These are phyloP conservation scores for Xanthostigma xanthostigma DNA, from an alignment of 2,888 invertebrate species.

Conservation along the genomic window DNA sequence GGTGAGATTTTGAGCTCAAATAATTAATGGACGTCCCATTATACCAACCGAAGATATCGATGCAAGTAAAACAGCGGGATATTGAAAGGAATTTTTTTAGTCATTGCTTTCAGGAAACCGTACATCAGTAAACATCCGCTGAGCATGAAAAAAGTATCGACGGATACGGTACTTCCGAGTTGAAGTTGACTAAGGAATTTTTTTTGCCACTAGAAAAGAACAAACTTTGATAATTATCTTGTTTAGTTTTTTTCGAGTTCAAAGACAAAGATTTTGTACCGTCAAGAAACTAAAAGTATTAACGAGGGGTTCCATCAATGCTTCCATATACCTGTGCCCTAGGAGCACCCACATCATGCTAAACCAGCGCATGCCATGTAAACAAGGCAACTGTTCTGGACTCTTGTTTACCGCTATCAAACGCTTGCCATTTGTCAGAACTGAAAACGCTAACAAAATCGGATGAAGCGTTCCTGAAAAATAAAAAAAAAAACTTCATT, in stretches of 20 bases:
- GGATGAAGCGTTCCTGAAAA: slow-evolving; percentile 12
- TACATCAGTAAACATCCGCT: slow-evolving; percentile 42
- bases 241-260: slow-evolving; percentile 6
- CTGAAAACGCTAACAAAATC: slow-evolving; percentile 24
- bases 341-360: slow-evolving; percentile 34
- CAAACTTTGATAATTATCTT: background rate
- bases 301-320: slow-evolving; percentile 11
- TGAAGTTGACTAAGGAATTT: slow-evolving; percentile 15
- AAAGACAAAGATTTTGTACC: slow-evolving; percentile 2
- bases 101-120: slow-evolving; percentile 22
- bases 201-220: slow-evolving; percentile 22
- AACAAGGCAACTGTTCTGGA: slow-evolving; percentile 27
- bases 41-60: slow-evolving; percentile 27
- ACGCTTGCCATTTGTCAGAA: slow-evolving; percentile 28
- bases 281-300: slow-evolving; percentile 9
- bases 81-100: slow-evolving; percentile 21
- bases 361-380: slow-evolving; percentile 30
- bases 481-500: background rate
- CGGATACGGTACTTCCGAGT: slow-evolving; percentile 34
- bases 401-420: slow-evolving; percentile 24
- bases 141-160: slow-evolving; percentile 48
- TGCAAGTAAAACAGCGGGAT: slow-evolving; percentile 26
- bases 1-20: no score
- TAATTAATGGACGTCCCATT: no score
- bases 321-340: slow-evolving; percentile 25